A percentile compares a stretch with the other conserved stretches of the same genome.
Evolutionary conservation across 1,140 invertebrate genomes (phyloP).

Genomic region (Sycophaga agraensis): DNA sequence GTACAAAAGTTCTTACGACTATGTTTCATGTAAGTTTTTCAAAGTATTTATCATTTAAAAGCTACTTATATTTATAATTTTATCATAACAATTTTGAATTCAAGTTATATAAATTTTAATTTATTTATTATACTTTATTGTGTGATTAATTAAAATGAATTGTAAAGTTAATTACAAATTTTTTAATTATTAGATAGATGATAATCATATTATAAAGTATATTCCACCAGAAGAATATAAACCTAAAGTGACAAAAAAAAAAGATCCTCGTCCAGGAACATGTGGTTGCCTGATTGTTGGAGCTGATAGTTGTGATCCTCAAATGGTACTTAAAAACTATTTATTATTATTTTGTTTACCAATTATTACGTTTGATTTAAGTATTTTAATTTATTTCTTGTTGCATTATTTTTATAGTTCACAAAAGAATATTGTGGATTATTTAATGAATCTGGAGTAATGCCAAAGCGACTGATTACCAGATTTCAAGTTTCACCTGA

Average conservation of each 20-base stretch:
- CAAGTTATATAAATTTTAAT: too few species aligned
- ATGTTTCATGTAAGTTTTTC: slow-evolving; percentile 74
- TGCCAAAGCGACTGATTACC: slow-evolving; percentile 82
- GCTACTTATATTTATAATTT: neutral
- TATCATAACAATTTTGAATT: too few species aligned
- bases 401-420: slow-evolving; percentile 56
- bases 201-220: slow-evolving; percentile 96
- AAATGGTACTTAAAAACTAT: too few species aligned
- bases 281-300: slow-evolving; percentile 82
- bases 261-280: slow-evolving; percentile 49
- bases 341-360: neutral
- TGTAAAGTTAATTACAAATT: too few species aligned
- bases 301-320: slow-evolving; percentile 85
- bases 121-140: too few species aligned
- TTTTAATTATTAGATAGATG: slow-evolving; percentile 68
- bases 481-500: slow-evolving; percentile 86
- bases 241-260: slow-evolving; percentile 56
- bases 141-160: too few species aligned
- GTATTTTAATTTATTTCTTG: too few species aligned
- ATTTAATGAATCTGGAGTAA: slow-evolving; percentile 83
- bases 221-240: slow-evolving; percentile 79
- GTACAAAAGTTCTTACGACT: slow-evolving; percentile 75
- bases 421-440: slow-evolving; percentile 88
- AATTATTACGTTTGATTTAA: neutral
- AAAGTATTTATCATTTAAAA: too few species aligned